Evolutionary conservation across 2,797 vertebrate genomes (phyloP).

Genomic region (Trachops cirrhosus): DNA sequence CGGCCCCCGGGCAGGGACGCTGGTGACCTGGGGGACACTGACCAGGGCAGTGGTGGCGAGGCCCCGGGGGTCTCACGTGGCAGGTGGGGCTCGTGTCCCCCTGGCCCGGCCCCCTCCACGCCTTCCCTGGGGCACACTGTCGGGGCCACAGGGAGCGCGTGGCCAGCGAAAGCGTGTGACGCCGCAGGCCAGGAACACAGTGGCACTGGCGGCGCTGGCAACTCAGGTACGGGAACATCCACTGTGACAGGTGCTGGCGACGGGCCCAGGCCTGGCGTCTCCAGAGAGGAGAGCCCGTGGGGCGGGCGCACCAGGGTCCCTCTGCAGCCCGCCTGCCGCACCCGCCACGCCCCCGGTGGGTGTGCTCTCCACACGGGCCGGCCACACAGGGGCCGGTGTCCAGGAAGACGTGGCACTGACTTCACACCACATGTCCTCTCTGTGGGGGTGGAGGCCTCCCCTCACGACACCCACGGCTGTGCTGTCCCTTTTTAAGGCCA

Average conservation of each 20-base stretch:
- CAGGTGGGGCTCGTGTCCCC: accelerated
- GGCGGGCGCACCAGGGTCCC: accelerated
- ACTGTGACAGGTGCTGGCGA: accelerated
- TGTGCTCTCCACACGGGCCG: not conserved
- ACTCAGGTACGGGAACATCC: accelerated
- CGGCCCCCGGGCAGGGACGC: accelerated
- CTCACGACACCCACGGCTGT: accelerated
- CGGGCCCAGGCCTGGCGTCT: accelerated
- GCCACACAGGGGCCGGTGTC: accelerated
- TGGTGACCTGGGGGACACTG: not conserved
- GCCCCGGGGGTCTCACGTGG: not conserved
- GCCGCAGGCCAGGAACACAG: accelerated
- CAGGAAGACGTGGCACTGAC: accelerated
- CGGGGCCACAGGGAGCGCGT: accelerated
- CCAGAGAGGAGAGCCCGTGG: accelerated
- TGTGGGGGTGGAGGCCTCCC: not conserved
- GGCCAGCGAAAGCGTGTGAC: accelerated
- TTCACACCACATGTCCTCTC: accelerated
- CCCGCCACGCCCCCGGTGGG: not conserved
- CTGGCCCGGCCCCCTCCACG: not conserved
- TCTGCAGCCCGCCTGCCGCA: not conserved
- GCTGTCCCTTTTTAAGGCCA: not conserved
- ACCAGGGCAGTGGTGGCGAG: not conserved
- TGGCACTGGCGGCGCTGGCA: accelerated
- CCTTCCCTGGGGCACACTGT: not conserved